These are phyloP conservation scores for Pavo muticus DNA, from an alignment of 2,113 vertebrate genomes.

Conservation along the genomic window DNA sequence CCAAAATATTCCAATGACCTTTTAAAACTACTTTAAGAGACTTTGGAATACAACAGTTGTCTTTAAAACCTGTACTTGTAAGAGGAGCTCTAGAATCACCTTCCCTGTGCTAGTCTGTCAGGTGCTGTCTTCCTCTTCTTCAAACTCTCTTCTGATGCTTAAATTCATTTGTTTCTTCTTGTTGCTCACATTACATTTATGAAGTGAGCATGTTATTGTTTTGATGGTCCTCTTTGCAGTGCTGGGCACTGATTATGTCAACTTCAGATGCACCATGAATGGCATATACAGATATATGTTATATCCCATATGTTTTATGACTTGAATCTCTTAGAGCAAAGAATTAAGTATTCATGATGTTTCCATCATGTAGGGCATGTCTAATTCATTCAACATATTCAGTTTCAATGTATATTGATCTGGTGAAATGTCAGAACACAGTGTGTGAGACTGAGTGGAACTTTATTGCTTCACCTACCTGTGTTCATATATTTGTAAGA, in stretches of 20 bases:
- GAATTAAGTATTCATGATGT: neutral
- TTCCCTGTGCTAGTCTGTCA: neutral
- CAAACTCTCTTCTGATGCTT: neutral
- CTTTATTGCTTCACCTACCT: constrained; percentile 35
- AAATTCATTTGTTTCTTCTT: neutral
- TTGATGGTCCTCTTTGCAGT: neutral
- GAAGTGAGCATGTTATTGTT: fast-evolving
- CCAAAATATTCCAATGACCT: neutral
- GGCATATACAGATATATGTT: neutral
- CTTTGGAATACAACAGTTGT: fast-evolving
- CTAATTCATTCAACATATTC: neutral
- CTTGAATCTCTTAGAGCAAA: neutral
- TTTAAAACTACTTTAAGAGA: neutral
- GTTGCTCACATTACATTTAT: neutral
- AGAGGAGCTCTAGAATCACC: neutral
- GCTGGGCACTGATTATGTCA: neutral
- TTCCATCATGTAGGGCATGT: neutral
- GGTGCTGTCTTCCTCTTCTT: neutral
- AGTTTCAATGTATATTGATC: constrained; percentile 32
- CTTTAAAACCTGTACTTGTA: neutral
- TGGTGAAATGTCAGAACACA: neutral
- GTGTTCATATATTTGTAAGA: neutral
- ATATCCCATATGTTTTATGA: neutral
- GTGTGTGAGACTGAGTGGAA: neutral
- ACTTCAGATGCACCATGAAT: neutral